Percentiles rank a stretch among this genome's conserved stretches.
Evolutionary conservation across 2,888 invertebrate species (phyloP).

Genomic region (Oxycera nigricornis): DNA sequence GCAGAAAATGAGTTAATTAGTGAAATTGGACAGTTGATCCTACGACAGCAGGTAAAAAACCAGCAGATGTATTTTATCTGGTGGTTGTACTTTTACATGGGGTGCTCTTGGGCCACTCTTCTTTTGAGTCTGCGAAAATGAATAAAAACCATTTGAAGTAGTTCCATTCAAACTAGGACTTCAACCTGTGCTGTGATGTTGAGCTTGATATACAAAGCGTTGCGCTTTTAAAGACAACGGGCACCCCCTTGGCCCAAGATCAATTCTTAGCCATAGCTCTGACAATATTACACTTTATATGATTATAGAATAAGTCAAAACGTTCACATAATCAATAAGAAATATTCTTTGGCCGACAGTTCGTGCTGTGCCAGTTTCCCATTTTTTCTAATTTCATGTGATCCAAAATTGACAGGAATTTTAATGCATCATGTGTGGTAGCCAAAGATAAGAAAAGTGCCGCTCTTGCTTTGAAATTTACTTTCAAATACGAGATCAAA

Average conservation of each 20-base stretch:
- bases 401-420: slow-evolving; percentile 9
- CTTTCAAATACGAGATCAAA: slow-evolving; percentile 17
- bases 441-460: slow-evolving; percentile 6
- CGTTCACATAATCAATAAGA: slow-evolving; percentile 32
- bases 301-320: no score
- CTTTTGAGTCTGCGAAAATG: not conserved
- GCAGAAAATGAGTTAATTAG: slow-evolving; percentile 41
- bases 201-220: no score
- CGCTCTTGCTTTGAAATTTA: slow-evolving; percentile 16
- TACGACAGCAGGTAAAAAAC: slow-evolving; percentile 30
- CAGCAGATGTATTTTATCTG: slow-evolving; percentile 39
- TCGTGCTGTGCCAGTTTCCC: slow-evolving; percentile 23
- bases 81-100: not conserved
- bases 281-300: no score
- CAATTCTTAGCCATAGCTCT: no score
- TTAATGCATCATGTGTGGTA: slow-evolving; percentile 19
- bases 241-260: no score
- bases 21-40: slow-evolving; percentile 32
- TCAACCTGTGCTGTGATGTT: no score
- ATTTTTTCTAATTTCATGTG: slow-evolving; percentile 31
- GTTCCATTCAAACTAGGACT: not conserved
- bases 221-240: not conserved
- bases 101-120: not conserved
- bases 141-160: not conserved
- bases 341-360: not conserved